Evolutionary conservation across 1,140 invertebrate genomes (phyloP).

Genomic region (Aporrectodea caliginosa): DNA sequence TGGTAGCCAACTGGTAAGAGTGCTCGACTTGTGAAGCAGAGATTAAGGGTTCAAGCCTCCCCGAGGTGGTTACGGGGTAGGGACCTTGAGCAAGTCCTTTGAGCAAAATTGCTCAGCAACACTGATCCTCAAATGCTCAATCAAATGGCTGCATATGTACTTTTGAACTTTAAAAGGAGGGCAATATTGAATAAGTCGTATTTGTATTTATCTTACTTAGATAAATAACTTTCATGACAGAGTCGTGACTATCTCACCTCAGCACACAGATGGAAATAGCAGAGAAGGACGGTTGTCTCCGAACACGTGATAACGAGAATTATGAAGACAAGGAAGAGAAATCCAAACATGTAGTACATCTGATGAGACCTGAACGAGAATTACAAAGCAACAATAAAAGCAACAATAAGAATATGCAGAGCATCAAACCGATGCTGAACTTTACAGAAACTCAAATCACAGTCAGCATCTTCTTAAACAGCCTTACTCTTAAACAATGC

Average conservation of each 20-base stretch:
- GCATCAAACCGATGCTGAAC: no score
- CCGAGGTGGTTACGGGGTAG: not conserved
- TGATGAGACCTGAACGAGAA: constrained; percentile 79
- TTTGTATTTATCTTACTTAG: not conserved
- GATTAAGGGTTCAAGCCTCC: not conserved
- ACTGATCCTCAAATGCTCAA: not conserved
- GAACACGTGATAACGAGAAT: constrained; percentile 97
- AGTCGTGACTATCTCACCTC: constrained; percentile 67
- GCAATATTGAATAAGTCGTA: not conserved
- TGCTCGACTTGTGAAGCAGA: not conserved
- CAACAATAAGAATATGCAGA: no score
- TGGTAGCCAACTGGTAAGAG: no score
- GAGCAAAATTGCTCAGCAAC: not conserved
- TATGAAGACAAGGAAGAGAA: constrained; percentile 93
- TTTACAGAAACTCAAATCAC: no score
- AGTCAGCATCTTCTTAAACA: no score
- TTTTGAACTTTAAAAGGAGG: no score
- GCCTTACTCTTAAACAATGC: no score
- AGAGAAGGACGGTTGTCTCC: constrained; percentile 94
- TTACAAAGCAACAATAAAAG: no score
- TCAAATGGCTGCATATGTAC: not conserved
- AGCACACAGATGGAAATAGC: constrained; percentile 99
- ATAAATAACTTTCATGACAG: not conserved
- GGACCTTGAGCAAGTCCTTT: not conserved
- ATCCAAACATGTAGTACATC: constrained; percentile 99